Conservation (phyloP, 2,888 invertebrate species). For the Lepidocyrtoides sp. region DNA sequence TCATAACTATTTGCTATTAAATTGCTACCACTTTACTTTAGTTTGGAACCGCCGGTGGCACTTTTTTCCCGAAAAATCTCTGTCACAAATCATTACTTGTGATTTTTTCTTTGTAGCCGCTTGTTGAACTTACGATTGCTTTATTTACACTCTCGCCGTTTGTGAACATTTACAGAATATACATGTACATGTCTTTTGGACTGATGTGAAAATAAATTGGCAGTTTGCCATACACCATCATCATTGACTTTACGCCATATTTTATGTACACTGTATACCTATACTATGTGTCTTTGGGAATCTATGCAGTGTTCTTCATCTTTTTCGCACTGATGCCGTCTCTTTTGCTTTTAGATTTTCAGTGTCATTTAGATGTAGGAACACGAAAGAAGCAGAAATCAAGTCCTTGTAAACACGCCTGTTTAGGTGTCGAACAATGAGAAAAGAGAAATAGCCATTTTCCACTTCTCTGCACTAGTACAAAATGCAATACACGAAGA, state of each 20-base stretch:
- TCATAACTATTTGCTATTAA: no score
- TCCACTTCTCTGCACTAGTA: slow-evolving; percentile 66
- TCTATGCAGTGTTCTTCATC: slow-evolving; percentile 2
- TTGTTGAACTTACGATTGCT: neutral
- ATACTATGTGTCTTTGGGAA: neutral
- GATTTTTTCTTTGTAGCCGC: neutral
- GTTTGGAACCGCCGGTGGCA: neutral
- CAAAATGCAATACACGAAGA: slow-evolving; percentile 52
- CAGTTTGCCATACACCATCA: slow-evolving; percentile 61
- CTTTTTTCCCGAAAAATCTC: neutral
- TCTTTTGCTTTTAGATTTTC: neutral
- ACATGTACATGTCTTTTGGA: neutral
- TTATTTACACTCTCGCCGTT: slow-evolving; percentile 14
- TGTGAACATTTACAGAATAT: neutral
- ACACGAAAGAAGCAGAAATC: slow-evolving; percentile 36
- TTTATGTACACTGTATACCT: slow-evolving; percentile 18
- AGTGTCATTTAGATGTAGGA: slow-evolving; percentile 29
- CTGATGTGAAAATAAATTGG: slow-evolving; percentile 60
- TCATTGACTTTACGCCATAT: slow-evolving; percentile 39
- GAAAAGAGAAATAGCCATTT: slow-evolving; percentile 68
- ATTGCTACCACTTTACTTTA: no score
- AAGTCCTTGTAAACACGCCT: slow-evolving; percentile 59
- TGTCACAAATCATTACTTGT: neutral
- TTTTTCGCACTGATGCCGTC: neutral
- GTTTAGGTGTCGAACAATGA: slow-evolving; percentile 65